These are phyloP conservation scores for Ploceus nigricollis DNA, from an alignment of 2,113 vertebrate species.

Conservation along the genomic window DNA sequence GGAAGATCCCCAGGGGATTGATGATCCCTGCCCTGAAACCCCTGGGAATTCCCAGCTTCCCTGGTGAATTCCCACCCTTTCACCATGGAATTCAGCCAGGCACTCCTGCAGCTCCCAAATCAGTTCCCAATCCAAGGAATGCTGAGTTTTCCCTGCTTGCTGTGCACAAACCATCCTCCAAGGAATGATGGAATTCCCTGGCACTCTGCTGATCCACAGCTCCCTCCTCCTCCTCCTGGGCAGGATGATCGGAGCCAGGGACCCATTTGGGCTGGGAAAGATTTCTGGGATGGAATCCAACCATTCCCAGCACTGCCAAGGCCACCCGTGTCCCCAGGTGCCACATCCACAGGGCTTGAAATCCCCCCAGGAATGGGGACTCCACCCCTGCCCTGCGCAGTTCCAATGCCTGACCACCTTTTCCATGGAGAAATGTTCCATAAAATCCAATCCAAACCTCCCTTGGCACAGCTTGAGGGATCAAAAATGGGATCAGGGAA, in stretches of 20 bases:
- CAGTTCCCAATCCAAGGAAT: neutral
- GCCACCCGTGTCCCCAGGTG: neutral
- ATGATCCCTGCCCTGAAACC: neutral
- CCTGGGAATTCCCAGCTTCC: neutral
- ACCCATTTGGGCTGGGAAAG: neutral
- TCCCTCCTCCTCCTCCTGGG: neutral
- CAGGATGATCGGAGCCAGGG: neutral
- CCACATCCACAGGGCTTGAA: too few species aligned
- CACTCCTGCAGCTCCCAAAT: neutral
- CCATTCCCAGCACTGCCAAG: neutral
- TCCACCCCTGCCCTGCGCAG: too few species aligned
- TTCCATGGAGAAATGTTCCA: too few species aligned
- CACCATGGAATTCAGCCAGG: accelerated
- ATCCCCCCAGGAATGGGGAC: too few species aligned
- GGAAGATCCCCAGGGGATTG: neutral
- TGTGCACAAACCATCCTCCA: neutral
- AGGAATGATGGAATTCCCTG: neutral
- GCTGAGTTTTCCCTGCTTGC: neutral
- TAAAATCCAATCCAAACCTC: too few species aligned
- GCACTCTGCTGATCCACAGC: neutral
- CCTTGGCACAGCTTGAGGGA: too few species aligned
- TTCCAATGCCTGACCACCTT: too few species aligned
- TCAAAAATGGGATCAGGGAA: too few species aligned
- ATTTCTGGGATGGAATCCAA: neutral
- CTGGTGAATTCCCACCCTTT: neutral